Percentiles rank a stretch among this genome's conserved stretches.
phyloP scores from a whole-genome alignment of 2,797 vertebrate species.

The Orestias chungarensis region DNA sequence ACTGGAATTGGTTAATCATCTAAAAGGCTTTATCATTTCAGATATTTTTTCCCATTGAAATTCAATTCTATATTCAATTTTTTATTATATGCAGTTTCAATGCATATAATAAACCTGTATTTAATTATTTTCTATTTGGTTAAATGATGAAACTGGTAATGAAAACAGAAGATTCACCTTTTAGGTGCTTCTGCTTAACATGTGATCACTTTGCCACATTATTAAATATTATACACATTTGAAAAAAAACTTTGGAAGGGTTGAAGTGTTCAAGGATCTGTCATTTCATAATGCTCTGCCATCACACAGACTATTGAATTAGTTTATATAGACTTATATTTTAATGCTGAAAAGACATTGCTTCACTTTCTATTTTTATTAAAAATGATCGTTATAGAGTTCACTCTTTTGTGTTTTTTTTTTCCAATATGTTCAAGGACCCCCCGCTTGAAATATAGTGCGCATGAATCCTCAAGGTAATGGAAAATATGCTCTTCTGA shows the following conservation, averaged over 20 bases:
- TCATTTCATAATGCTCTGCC: neutral
- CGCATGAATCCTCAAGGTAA: slow-evolving; percentile 71
- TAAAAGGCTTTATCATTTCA: neutral
- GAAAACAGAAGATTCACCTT: neutral
- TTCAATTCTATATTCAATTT: neutral
- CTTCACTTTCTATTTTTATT: slow-evolving; percentile 30
- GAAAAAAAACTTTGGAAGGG: too few species aligned
- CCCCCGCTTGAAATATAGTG: slow-evolving; percentile 63
- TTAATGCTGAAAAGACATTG: neutral
- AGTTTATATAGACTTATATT: neutral
- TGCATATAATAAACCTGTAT: neutral
- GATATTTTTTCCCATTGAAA: neutral
- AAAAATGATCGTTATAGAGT: neutral
- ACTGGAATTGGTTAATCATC: neutral
- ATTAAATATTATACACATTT: too few species aligned
- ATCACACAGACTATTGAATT: neutral
- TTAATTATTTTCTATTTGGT: neutral
- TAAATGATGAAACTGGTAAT: slow-evolving; percentile 1
- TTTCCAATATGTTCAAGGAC: slow-evolving; percentile 61
- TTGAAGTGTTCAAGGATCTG: slow-evolving; percentile 5
- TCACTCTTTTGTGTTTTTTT: slow-evolving; percentile 37
- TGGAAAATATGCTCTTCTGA: slow-evolving; percentile 70
- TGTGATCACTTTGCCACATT: neutral
- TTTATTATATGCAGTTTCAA: neutral
- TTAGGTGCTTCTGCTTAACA: slow-evolving; percentile 1